Evolutionary conservation across 2,888 invertebrate genomes (phyloP).

Genomic region (Catocala fraxini): DNA sequence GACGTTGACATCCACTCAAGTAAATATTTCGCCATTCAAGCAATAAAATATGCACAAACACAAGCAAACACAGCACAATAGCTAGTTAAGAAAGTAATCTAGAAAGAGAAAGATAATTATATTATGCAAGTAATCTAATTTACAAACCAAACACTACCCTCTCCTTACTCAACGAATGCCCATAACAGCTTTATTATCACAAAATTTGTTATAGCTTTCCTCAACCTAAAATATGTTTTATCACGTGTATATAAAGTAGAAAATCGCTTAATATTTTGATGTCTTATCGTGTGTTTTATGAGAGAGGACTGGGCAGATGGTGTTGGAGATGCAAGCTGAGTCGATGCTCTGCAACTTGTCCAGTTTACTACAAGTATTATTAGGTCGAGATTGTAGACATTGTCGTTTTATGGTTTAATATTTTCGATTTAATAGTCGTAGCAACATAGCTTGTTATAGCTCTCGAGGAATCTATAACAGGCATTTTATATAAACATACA

Average conservation of each 20-base stretch:
- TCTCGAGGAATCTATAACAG: too few species aligned
- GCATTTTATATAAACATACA: too few species aligned
- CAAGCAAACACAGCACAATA: too few species aligned
- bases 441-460: too few species aligned
- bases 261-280: conserved; percentile 7
- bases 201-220: conserved; percentile 2
- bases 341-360: conserved; percentile 1
- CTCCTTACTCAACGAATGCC: conserved; percentile 14
- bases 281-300: conserved; percentile 23
- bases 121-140: conserved; percentile 1
- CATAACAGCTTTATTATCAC: conserved; percentile 13
- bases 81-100: too few species aligned
- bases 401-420: not conserved
- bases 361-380: conserved; percentile 21
- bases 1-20: too few species aligned
- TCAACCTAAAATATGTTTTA: conserved; percentile 7
- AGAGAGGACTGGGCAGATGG: conserved; percentile 26
- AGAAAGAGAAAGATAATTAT: too few species aligned
- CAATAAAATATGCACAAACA: too few species aligned
- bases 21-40: too few species aligned
- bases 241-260: conserved; percentile 4
- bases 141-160: not conserved
- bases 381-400: not conserved
- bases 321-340: conserved; percentile 20
- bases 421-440: too few species aligned